Evolutionary conservation across 2,797 vertebrate species (phyloP), one percentile per base, ranked within the genome.

Genomic region (Sebastes paucispinis): DNA sequence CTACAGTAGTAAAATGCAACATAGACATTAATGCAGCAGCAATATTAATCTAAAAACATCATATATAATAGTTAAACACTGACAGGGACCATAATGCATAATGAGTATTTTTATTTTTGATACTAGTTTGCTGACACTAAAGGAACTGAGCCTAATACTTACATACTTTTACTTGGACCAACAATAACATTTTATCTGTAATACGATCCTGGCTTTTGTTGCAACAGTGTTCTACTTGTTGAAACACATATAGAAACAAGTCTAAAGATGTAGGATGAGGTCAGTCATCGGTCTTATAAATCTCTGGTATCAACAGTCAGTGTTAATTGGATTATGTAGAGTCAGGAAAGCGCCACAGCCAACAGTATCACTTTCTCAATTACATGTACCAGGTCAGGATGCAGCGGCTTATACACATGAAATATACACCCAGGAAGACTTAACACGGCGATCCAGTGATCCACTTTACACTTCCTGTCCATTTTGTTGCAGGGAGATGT

Each of bases 261-360:
- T 62, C 22, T 60, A 32, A 55, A 69, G 75, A 82, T 66, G 5
- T 62, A 50, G 67, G 43, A 78, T 12, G 59, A 81, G 75, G 64
- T 31, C 68, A 82, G 24, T 74, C 10, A 79, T 80, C 63, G 24
- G 13, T 32, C 34, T 60, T 55, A 47, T 77, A 65, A 78, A 85
- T 78, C 73, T 78, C 31, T 69, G 69, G 82, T 83, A 81, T 94
- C 90, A 90, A 82, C 36, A 85, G 84, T 89, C 83, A 89, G 64
- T 71, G 80, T 91, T 89, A 94, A 94, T 83, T 93, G 88, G 84
- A 92, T 94, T 91, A 79, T 63, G 67, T 16, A 22, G 68, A 87
- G 60, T 88, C 80, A 77, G 80, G 82, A 82, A 73, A 74, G 39
- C n/a, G 52, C 52, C 39, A 2, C 54, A 80, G 73, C 62, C 79